Evolutionary conservation across 2,888 invertebrate species (phyloP).

Genomic region (Caenorhabditis wallacei): DNA sequence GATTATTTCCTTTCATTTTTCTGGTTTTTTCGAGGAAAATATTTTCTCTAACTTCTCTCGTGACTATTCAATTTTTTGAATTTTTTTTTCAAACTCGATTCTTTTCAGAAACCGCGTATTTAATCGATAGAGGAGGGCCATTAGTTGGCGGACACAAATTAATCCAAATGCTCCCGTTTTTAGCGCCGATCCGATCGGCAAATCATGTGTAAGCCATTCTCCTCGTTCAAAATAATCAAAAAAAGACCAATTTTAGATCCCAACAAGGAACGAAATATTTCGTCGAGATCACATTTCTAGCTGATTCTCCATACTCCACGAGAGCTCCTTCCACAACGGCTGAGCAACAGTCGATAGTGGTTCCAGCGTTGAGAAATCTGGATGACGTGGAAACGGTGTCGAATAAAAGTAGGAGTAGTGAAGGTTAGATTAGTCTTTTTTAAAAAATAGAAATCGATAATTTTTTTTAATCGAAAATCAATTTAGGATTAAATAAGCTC

Average conservation of each 20-base stretch:
- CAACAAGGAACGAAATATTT: constrained; percentile 46
- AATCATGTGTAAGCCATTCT: constrained; percentile 53
- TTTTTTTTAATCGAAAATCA: not conserved
- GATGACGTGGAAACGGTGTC: constrained; percentile 39
- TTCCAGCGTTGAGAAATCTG: constrained; percentile 32
- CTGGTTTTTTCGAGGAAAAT: not conserved
- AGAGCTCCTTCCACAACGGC: constrained; percentile 23
- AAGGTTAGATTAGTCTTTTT: constrained; percentile 32
- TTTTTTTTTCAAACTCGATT: not conserved
- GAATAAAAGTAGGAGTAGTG: constrained; percentile 60
- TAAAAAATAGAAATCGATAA: constrained; percentile 7
- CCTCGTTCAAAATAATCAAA: too few relatives aligned
- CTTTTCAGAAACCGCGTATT: constrained; percentile 47
- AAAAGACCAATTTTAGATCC: constrained; percentile 49
- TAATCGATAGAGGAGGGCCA: constrained; percentile 65
- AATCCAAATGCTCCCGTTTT: constrained; percentile 71
- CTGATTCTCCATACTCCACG: constrained; percentile 51
- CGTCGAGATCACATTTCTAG: constrained; percentile 58
- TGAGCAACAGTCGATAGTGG: not conserved
- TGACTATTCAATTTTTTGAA: not conserved
- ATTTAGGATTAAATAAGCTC: constrained; percentile 45
- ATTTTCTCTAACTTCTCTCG: too few relatives aligned
- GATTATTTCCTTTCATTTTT: too few relatives aligned
- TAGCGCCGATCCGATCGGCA: constrained; percentile 65
- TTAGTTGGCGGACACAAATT: constrained; percentile 38